A percentile compares a stretch with the other conserved stretches of the same genome.
Evolutionary conservation across 1,140 invertebrate species (phyloP).

Genomic region (Rhyzopertha dominica): DNA sequence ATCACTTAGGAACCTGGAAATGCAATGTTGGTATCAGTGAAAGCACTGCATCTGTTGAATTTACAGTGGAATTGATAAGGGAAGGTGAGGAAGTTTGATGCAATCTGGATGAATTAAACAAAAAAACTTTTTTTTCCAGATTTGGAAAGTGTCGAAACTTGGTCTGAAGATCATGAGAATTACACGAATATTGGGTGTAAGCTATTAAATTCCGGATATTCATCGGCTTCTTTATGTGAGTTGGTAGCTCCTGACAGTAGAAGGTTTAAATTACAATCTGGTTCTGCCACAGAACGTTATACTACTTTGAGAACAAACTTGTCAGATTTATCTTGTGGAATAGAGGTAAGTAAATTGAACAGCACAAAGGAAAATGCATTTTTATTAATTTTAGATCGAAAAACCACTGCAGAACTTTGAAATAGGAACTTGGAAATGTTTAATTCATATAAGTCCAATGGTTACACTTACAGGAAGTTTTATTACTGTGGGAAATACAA

Average conservation of each 20-base stretch:
- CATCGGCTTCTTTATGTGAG: constrained; percentile 1
- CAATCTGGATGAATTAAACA: not conserved
- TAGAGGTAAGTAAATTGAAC: constrained; percentile 8
- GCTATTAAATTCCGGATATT: not conserved
- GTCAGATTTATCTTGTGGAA: constrained; percentile 3
- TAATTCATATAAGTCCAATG: not conserved
- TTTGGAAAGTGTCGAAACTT: constrained; percentile 2
- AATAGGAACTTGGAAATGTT: constrained; percentile 6
- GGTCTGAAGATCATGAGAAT: not conserved
- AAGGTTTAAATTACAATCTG: not conserved
- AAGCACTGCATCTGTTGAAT: constrained; percentile 10
- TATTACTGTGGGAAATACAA: not conserved
- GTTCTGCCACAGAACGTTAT: constrained; percentile 4
- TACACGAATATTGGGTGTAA: constrained; percentile 5
- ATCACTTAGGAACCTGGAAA: constrained; percentile 11
- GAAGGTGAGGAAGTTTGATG: not conserved
- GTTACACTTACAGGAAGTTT: not conserved
- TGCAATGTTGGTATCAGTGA: constrained; percentile 8
- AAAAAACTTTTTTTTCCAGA: not conserved
- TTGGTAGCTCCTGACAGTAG: constrained; percentile 2
- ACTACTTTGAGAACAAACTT: constrained; percentile 7
- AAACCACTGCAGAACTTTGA: constrained; percentile 9
- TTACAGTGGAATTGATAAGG: constrained; percentile 3
- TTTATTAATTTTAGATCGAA: constrained; percentile 5
- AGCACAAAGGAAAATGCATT: not conserved